Evolutionary conservation across 1,140 invertebrate species (phyloP).

Genomic region (Calosoma granatense): DNA sequence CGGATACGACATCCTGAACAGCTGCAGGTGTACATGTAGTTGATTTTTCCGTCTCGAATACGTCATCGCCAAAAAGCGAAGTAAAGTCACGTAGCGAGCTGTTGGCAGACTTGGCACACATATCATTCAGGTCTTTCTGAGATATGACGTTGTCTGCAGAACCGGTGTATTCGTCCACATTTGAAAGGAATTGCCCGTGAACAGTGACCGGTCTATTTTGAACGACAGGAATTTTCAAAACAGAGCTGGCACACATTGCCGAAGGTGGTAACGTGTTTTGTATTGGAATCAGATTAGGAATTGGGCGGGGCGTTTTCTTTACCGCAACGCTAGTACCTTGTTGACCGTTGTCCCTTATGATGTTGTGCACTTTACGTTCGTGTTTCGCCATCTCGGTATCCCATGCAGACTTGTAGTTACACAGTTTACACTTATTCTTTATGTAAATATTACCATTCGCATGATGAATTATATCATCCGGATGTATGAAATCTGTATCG

Average conservation of each 20-base stretch:
- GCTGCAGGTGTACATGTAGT: conserved; percentile 12
- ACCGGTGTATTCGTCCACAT: background rate
- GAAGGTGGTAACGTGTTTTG: conserved; percentile 15
- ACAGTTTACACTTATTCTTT: conserved; percentile 32
- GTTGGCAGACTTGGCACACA: conserved; percentile 34
- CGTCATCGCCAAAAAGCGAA: conserved; percentile 37
- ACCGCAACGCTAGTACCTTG: conserved; percentile 19
- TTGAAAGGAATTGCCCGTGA: background rate
- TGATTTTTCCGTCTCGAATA: conserved; percentile 22
- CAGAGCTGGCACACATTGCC: background rate
- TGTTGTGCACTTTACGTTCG: conserved; percentile 39
- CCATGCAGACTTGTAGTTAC: conserved; percentile 35
- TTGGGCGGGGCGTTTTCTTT: conserved; percentile 47
- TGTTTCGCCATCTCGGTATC: conserved; percentile 44
- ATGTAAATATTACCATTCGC: conserved; percentile 37
- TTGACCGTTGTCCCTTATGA: conserved; percentile 25
- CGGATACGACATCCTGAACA: conserved; percentile 22
- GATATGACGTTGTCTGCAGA: conserved; percentile 21
- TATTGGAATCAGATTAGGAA: conserved; percentile 62
- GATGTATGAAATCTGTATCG: conserved; percentile 38
- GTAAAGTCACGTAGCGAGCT: conserved; percentile 40
- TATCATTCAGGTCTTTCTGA: conserved; percentile 36
- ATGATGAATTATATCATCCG: conserved; percentile 39
- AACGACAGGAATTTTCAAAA: background rate
- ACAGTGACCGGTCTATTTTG: background rate